Conservation (phyloP, 1,140 invertebrate species). For the Thaumatotibia leucotreta region DNA sequence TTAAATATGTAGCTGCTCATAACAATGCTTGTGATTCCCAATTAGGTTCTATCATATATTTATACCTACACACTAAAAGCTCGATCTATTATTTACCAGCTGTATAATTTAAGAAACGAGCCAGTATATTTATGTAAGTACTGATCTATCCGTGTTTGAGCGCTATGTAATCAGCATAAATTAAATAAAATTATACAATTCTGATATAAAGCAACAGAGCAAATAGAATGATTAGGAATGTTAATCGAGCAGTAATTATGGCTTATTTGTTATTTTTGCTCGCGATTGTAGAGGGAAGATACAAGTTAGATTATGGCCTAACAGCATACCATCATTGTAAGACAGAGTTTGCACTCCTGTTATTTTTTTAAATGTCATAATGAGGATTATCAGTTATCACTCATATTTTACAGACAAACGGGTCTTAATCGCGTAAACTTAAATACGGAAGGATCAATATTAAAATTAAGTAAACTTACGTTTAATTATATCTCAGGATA, state of each 20-base stretch:
- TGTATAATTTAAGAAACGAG: background rate
- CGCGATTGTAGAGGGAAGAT: constrained; percentile 22
- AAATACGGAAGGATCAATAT: no score
- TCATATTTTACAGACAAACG: no score
- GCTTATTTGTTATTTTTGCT: constrained; percentile 24
- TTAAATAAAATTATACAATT: constrained; percentile 46
- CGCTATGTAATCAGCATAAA: constrained; percentile 53
- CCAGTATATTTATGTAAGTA: background rate
- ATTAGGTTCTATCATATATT: background rate
- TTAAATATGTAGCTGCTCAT: no score
- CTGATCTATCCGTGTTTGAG: background rate
- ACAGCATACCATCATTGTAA: no score
- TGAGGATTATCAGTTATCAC: no score
- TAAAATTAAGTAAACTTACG: no score
- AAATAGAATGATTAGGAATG: constrained; percentile 48
- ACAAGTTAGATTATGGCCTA: no score
- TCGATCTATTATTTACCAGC: background rate
- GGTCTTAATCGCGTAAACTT: no score
- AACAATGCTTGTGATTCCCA: background rate
- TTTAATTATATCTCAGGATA: no score
- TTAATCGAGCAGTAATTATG: constrained; percentile 39
- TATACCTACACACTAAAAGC: background rate
- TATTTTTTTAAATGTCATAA: no score
- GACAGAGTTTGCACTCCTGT: no score
- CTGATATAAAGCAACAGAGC: constrained; percentile 29